phyloP scores from a whole-genome alignment of 1,140 invertebrate species.

The Fopius arisanus region DNA sequence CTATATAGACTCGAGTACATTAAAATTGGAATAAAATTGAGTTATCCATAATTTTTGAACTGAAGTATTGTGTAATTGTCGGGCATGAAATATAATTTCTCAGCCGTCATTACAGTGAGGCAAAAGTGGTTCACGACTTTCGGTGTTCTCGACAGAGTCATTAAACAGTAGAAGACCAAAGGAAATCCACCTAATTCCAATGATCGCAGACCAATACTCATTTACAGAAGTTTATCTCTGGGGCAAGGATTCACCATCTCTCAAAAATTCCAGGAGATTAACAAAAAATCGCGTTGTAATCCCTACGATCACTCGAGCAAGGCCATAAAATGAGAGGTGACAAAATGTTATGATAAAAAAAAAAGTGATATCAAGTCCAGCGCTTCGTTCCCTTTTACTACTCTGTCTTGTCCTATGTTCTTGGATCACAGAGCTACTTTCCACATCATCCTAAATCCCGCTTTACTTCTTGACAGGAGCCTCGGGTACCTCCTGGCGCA shows the following conservation, averaged over 20 bases:
- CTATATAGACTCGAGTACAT: background rate
- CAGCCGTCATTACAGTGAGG: slow-evolving; percentile 18
- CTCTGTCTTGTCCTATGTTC: slow-evolving; percentile 5
- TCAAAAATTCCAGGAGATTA: background rate
- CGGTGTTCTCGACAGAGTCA: slow-evolving; percentile 26
- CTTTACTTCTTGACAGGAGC: slow-evolving; percentile 53
- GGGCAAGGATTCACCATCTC: background rate
- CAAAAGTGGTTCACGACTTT: slow-evolving; percentile 17
- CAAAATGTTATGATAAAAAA: background rate
- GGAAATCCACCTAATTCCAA: background rate
- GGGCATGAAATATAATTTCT: slow-evolving; percentile 1
- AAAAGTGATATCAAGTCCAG: slow-evolving; percentile 11
- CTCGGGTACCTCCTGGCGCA: slow-evolving; percentile 75
- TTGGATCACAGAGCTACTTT: background rate
- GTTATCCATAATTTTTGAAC: background rate
- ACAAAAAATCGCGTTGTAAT: background rate
- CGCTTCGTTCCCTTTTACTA: slow-evolving; percentile 14
- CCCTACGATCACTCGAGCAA: background rate
- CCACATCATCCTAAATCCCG: slow-evolving; percentile 9
- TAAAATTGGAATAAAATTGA: slow-evolving; percentile 7
- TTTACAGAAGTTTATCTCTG: background rate
- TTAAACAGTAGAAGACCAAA: background rate
- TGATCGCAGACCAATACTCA: background rate
- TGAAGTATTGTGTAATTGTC: background rate
- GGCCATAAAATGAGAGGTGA: background rate